These are phyloP conservation scores for Nerophis ophidion DNA, from an alignment of 2,113 vertebrate genomes.

Conservation along the genomic window DNA sequence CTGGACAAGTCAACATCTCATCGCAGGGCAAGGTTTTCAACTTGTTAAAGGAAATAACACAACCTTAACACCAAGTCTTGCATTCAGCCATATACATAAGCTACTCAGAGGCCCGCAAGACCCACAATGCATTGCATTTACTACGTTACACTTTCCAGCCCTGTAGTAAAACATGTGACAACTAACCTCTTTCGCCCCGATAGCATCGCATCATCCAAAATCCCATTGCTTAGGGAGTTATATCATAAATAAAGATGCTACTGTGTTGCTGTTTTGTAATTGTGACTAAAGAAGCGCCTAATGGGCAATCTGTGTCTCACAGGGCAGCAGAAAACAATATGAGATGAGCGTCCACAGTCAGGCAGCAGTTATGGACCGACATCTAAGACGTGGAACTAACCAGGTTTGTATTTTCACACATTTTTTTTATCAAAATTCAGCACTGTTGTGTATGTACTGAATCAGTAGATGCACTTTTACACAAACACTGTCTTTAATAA, in stretches of 20 bases:
- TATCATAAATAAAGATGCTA: not conserved
- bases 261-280: not conserved
- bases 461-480: not conserved
- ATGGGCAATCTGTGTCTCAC: constrained; percentile 19
- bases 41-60: too few species aligned
- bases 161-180: too few species aligned
- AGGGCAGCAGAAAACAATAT: constrained; percentile 84
- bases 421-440: not conserved
- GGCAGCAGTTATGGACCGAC: constrained; percentile 72
- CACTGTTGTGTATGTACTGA: not conserved
- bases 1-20: too few species aligned
- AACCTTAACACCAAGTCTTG: too few species aligned
- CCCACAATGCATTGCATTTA: too few species aligned
- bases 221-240: not conserved
- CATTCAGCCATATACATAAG: too few species aligned
- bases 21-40: too few species aligned
- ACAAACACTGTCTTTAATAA: too few species aligned
- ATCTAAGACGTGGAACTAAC: constrained; percentile 67
- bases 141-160: too few species aligned
- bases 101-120: too few species aligned
- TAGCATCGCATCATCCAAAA: not conserved
- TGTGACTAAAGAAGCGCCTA: not conserved
- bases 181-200: too few species aligned
- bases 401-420: constrained; percentile 44
- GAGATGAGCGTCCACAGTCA: constrained; percentile 82